Evolutionary conservation across 2,797 vertebrate species (phyloP).

Genomic region (Eulemur mongoz): DNA sequence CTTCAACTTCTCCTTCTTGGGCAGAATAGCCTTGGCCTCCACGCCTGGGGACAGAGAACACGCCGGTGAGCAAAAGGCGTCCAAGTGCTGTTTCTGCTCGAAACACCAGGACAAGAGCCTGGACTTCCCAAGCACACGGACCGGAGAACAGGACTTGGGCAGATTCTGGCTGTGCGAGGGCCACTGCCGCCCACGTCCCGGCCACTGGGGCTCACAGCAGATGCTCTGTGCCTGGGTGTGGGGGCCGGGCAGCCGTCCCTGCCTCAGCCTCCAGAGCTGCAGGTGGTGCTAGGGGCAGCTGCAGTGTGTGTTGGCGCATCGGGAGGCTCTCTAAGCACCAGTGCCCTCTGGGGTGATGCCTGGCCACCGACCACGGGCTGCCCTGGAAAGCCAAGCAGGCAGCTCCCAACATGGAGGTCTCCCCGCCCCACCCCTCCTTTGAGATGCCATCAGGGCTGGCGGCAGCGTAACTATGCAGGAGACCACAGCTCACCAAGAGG

Average conservation of each 20-base stretch:
- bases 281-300: fast-evolving
- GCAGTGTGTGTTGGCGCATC: fast-evolving
- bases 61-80: fast-evolving
- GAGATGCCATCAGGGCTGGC: not conserved
- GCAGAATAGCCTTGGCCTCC: constrained; percentile 78
- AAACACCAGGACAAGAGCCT: not conserved
- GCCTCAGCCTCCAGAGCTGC: no score
- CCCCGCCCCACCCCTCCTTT: not conserved
- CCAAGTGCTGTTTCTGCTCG: not conserved
- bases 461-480: not conserved
- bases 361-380: not conserved
- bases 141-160: not conserved
- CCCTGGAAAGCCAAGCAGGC: not conserved
- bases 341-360: fast-evolving
- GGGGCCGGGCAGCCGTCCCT: fast-evolving
- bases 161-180: not conserved
- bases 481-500: not conserved
- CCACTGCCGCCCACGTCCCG: fast-evolving
- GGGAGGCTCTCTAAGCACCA: no score
- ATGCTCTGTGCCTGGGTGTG: not conserved
- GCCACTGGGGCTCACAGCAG: fast-evolving
- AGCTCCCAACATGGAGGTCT: not conserved
- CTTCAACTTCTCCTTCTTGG: constrained; percentile 88
- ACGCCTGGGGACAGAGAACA: constrained; percentile 71
- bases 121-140: not conserved